Percentiles rank a stretch among this genome's conserved stretches.
Conservation (phyloP, 2,888 invertebrate species). For the Patella pellucida region DNA sequence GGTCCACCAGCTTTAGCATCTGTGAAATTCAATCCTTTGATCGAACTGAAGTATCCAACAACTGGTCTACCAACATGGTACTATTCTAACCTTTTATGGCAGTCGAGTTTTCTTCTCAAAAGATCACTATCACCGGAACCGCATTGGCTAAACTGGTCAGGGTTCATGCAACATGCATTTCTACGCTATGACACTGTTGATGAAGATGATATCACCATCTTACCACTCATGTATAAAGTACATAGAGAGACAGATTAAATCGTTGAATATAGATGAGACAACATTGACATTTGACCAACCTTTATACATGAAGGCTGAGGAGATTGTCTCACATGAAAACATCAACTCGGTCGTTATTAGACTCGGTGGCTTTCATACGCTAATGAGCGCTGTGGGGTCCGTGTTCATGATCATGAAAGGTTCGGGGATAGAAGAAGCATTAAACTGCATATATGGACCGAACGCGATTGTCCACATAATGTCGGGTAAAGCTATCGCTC, state of each 20-base stretch:
- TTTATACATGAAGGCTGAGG: neutral
- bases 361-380: neutral
- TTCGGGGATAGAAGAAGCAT: neutral
- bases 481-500: neutral
- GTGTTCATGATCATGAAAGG: neutral
- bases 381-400: neutral
- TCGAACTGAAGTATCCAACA: neutral
- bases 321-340: neutral
- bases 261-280: neutral
- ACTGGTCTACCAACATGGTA: neutral
- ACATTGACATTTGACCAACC: neutral
- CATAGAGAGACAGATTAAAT: neutral
- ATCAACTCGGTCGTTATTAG: neutral
- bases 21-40: neutral
- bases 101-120: neutral
- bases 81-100: neutral
- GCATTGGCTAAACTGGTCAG: slow-evolving; percentile 4
- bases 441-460: neutral
- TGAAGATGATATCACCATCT: neutral
- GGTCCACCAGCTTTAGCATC: slow-evolving; percentile 5
- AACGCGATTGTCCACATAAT: neutral
- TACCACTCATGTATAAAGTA: slow-evolving; percentile 7
- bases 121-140: slow-evolving; percentile 1
- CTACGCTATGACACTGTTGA: neutral
- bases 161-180: slow-evolving; percentile 12